Evolutionary conservation across 30 jellyfish, hydroid and myxozoan genomes (phyloP), one percentile per base, ranked within the genome.

Genomic region (Pelagia noctiluca): DNA sequence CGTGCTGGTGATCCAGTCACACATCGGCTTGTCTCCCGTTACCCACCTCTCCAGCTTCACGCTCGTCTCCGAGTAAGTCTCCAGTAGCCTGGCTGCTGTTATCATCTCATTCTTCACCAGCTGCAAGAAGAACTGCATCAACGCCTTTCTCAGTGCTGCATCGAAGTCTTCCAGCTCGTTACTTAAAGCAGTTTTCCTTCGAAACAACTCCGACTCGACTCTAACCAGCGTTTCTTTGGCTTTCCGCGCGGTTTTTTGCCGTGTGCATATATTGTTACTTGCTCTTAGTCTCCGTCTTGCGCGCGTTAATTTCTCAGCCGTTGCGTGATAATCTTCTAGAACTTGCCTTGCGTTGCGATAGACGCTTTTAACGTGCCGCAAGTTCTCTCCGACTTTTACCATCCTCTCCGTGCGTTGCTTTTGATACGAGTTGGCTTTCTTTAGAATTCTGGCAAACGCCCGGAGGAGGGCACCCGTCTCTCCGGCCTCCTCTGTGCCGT

Each of bases 81-180:
- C 91, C 77, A 80, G 34, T 50, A 80, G 16, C 52, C 84, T 65
- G 19, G 91, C 91, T 33, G 91, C 91, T 73, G 63, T 64, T 54
- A 32, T 38, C 91, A 80, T 80, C 48, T 80, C 91, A 25, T 78
- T 65, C 67, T 66, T 65, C 53, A 67, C 75, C 34, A 80, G 50
- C 54, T 67, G 84, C 7, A 65, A 52, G 76, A 80, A 80, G 54
- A 66, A 62, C 23, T 35, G 23, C 71, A 67, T 16, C 71, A 80
- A 54, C 4, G 66, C 84, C 50, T 62, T 63, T 66, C 91, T 68
- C 69, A 80, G 35, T 52, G 11, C 60, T 22, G 31, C 57, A 35
- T 80, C 91, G 60, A 80, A 80, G 50, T 35, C 84, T 25, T 80
- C 84, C 30, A 80, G 2, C 50, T 48, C 77, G 11, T 49, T 80